Conservation (phyloP, 2,113 vertebrate genomes). For the Piprites chloris region DNA sequence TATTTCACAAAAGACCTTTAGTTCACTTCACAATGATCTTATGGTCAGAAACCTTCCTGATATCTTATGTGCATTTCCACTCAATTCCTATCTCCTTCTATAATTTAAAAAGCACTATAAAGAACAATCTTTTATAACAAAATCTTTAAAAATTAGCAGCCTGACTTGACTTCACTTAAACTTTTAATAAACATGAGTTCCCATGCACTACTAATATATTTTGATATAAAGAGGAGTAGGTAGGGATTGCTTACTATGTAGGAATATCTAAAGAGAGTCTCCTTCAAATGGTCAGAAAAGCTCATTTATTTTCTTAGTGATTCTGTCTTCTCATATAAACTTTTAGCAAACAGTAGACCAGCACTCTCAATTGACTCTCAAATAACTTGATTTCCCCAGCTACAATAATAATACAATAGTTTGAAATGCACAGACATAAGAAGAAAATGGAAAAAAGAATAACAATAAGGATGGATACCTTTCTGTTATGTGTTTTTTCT, state of each 20-base stretch:
- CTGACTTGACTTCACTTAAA: background rate
- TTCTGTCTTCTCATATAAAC: background rate
- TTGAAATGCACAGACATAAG: background rate
- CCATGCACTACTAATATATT: background rate
- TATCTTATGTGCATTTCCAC: background rate
- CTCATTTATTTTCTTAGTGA: background rate
- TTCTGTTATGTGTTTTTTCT: slow-evolving; percentile 64
- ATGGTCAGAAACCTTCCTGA: background rate
- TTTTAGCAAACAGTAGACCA: background rate
- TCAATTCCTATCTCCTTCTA: background rate
- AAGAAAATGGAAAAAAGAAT: background rate
- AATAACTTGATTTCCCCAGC: background rate
- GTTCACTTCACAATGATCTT: background rate
- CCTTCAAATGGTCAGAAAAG: background rate
- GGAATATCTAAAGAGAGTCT: background rate
- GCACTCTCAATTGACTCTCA: background rate
- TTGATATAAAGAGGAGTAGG: background rate
- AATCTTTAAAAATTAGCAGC: background rate
- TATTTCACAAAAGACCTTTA: background rate
- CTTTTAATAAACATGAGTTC: background rate
- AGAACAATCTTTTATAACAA: background rate
- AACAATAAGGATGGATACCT: slow-evolving; percentile 64
- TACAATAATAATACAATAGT: background rate
- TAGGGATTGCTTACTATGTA: background rate
- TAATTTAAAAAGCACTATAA: background rate